Conservation (phyloP, 2,113 vertebrate species). For the Coreoperca whiteheadi region DNA sequence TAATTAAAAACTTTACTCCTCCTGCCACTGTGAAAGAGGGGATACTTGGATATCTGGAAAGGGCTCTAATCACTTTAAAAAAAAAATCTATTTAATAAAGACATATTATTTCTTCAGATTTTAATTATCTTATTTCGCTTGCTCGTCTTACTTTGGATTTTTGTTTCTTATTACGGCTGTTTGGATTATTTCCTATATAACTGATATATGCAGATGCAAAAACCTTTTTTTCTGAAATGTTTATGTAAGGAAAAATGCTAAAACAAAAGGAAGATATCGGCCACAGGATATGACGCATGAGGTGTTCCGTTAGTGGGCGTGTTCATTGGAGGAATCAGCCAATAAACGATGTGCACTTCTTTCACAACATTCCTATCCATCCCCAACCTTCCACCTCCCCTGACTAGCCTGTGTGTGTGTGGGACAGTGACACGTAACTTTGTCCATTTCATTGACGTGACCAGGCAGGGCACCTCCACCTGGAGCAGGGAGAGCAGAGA, state of each 20-base stretch:
- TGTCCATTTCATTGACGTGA: conserved; percentile 37
- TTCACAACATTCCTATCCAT: conserved; percentile 67
- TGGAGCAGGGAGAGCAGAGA: conserved; percentile 42
- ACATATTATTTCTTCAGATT: too few relatives aligned
- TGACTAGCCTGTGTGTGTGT: not conserved
- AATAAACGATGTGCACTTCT: conserved; percentile 48
- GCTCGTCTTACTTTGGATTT: not conserved
- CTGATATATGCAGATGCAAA: too few relatives aligned
- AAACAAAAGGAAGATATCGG: too few relatives aligned
- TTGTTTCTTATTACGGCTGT: not conserved
- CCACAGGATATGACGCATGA: conserved; percentile 46
- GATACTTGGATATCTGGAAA: not conserved
- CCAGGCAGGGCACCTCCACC: conserved; percentile 38
- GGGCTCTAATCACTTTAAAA: not conserved
- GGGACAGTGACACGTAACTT: conserved; percentile 76
- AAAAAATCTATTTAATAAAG: too few relatives aligned
- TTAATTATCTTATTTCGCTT: too few relatives aligned
- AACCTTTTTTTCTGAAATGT: not conserved
- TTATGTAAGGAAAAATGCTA: not conserved
- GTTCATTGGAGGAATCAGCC: conserved; percentile 16
- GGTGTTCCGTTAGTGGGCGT: not conserved
- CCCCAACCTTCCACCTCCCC: not conserved
- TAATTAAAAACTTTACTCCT: not conserved
- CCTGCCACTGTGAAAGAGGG: not conserved
- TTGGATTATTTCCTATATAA: too few relatives aligned